These are phyloP conservation scores for Tenthredo scrophulariae DNA, from an alignment of 2,888 invertebrate genomes.

Conservation along the genomic window DNA sequence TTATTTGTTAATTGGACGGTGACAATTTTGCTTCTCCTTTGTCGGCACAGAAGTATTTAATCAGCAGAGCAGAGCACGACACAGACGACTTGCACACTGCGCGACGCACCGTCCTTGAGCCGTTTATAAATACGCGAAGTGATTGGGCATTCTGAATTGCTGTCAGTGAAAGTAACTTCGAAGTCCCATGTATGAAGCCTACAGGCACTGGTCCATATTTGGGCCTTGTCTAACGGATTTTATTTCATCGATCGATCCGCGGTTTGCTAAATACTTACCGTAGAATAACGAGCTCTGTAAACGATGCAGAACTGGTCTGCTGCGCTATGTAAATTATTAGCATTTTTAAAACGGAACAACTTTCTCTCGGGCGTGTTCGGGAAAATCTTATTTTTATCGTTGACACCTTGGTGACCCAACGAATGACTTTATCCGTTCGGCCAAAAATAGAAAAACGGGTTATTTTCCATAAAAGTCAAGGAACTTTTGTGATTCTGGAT, in stretches of 20 bases:
- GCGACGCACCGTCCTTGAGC: conserved; percentile 65
- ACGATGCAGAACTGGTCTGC: conserved; percentile 6
- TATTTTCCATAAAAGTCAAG: background rate
- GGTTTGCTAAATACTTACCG: background rate
- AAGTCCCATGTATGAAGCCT: conserved; percentile 53
- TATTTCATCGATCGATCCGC: conserved; percentile 16
- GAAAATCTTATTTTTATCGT: conserved; percentile 8
- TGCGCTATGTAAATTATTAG: background rate
- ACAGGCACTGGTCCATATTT: conserved; percentile 44
- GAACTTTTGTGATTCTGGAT: background rate
- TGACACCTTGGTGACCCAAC: background rate
- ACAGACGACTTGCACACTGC: conserved; percentile 29
- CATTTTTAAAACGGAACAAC: conserved; percentile 20
- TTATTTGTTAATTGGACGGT: background rate
- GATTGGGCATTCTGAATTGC: conserved; percentile 61
- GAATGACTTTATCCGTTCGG: background rate
- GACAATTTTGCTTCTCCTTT: background rate
- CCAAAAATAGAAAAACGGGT: background rate
- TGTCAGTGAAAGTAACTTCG: conserved; percentile 72
- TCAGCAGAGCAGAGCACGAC: conserved; percentile 21
- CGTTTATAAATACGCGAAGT: conserved; percentile 61
- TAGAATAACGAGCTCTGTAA: background rate
- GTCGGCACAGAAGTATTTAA: background rate
- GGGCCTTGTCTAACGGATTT: conserved; percentile 39
- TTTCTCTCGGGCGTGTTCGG: background rate